phyloP scores from a whole-genome alignment of 2,113 vertebrate genomes.

The Nymphicus hollandicus region DNA sequence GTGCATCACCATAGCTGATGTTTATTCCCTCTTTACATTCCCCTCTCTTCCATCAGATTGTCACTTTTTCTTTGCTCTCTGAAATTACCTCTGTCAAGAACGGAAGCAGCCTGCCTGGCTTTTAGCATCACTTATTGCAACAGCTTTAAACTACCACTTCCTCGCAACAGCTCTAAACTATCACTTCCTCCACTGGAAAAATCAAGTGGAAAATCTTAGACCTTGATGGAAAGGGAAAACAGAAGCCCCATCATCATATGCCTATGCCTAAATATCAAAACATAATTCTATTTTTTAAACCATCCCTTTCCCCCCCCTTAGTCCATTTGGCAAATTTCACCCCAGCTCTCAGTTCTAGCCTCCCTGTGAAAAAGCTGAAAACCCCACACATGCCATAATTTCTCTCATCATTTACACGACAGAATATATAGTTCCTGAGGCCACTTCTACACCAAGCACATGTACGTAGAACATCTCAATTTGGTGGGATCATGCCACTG shows the following conservation, averaged over 20 bases:
- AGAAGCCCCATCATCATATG: neutral
- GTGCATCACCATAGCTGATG: neutral
- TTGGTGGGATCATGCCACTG: neutral
- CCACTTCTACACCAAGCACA: neutral
- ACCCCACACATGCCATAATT: neutral
- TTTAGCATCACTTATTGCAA: neutral
- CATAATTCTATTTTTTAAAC: neutral
- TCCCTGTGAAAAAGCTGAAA: neutral
- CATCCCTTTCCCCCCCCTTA: neutral
- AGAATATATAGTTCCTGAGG: neutral
- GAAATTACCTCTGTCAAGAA: neutral
- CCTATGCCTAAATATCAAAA: neutral
- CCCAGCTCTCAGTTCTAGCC: neutral
- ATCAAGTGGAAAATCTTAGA: neutral
- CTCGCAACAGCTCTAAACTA: neutral
- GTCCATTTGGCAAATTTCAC: neutral
- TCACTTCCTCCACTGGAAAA: neutral
- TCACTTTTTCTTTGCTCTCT: neutral
- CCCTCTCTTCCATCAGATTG: neutral
- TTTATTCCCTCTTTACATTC: neutral
- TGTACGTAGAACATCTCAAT: neutral
- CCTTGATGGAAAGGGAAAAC: neutral
- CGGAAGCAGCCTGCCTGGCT: neutral
- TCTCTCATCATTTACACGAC: neutral
- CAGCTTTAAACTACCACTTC: neutral